These are phyloP conservation scores for Onychomys leucogaster DNA, from an alignment of 2,797 vertebrate genomes.

Conservation along the genomic window DNA sequence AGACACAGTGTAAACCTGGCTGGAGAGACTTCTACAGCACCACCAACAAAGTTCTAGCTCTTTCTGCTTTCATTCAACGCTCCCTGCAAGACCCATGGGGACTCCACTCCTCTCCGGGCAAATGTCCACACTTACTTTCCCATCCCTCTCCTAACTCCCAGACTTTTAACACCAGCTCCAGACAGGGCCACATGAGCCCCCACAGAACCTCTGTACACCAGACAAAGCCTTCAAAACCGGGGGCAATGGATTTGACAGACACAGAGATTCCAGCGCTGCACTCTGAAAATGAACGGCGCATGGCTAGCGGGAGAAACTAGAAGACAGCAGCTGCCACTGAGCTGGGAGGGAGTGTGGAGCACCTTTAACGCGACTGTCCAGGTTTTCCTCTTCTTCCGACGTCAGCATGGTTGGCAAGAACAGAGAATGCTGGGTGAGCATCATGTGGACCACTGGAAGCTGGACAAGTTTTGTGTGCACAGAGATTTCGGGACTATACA, in stretches of 20 bases:
- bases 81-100: neutral
- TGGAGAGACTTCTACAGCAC: neutral
- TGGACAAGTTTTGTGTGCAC: slow-evolving; percentile 86
- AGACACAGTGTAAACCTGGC: neutral
- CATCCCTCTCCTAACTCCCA: neutral
- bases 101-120: neutral
- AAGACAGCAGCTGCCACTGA: neutral
- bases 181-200: neutral
- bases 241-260: neutral
- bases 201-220: fast-evolving
- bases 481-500: slow-evolving; percentile 87
- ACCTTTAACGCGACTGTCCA: slow-evolving; percentile 89
- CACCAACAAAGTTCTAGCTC: fast-evolving
- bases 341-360: neutral
- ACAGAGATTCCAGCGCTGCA: neutral
- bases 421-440: slow-evolving; percentile 96
- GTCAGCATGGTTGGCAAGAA: slow-evolving; percentile 94
- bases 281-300: neutral
- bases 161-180: fast-evolving
- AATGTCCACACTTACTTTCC: neutral
- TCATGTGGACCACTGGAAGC: slow-evolving; percentile 91
- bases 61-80: neutral
- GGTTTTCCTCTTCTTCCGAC: slow-evolving; percentile 83
- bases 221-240: neutral
- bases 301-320: neutral